phyloP scores from a whole-genome alignment of 2,113 vertebrate genomes.

The Plecotus auritus region DNA sequence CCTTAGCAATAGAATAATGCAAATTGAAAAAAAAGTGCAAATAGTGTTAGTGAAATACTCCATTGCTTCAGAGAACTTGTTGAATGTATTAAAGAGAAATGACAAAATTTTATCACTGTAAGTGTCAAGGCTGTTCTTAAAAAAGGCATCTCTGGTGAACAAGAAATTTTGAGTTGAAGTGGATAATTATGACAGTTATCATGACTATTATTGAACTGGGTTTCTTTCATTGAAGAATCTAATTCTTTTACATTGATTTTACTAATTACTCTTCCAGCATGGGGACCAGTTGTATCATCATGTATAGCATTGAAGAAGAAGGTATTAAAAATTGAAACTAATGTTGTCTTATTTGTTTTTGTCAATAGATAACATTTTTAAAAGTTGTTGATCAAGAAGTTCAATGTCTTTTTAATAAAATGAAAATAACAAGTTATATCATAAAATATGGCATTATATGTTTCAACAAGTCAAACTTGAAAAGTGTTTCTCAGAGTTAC shows the following conservation, averaged over 20 bases:
- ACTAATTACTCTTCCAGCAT: neutral
- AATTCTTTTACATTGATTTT: neutral
- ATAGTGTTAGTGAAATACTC: neutral
- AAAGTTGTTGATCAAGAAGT: neutral
- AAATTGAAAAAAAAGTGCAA: conserved; percentile 2
- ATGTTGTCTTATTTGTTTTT: neutral
- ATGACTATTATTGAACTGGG: neutral
- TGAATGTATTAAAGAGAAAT: neutral
- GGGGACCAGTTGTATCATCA: neutral
- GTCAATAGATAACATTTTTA: neutral
- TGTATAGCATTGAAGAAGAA: neutral
- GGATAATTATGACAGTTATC: neutral
- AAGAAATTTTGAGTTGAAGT: neutral
- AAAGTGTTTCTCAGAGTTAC: neutral
- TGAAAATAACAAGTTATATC: neutral
- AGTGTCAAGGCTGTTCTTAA: neutral
- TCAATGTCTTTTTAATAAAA: neutral
- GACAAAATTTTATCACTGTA: neutral
- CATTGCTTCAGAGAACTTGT: neutral
- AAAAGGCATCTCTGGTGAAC: neutral
- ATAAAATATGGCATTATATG: neutral
- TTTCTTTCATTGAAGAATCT: neutral
- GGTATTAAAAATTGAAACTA: neutral
- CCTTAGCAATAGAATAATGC: conserved; percentile 14
- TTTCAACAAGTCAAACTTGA: neutral